Conservation (phyloP, 92 coral and sea anemone species). For the Phenganax subtilis region DNA sequence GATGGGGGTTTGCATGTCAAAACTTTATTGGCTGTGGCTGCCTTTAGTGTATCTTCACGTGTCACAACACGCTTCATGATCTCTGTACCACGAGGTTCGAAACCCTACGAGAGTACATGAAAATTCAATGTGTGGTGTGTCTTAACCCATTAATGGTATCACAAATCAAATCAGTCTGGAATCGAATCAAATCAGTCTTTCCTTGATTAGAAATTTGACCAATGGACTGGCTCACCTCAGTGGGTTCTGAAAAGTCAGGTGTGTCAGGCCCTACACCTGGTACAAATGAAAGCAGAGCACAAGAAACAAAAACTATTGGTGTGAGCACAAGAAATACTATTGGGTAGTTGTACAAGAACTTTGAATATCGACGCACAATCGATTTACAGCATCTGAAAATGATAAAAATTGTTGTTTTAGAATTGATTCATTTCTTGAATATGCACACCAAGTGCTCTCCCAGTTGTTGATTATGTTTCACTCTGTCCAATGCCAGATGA, state of each 20-base stretch:
- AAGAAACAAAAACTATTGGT: slow-evolving; percentile 13
- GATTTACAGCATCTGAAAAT: slow-evolving; percentile 18
- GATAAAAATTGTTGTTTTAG: background rate
- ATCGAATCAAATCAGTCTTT: too few species aligned
- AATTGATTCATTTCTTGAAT: too few species aligned
- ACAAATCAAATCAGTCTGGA: too few species aligned
- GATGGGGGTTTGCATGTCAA: background rate
- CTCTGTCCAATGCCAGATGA: too few species aligned
- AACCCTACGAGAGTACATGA: slow-evolving; percentile 54
- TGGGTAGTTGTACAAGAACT: slow-evolving; percentile 15
- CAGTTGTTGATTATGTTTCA: too few species aligned
- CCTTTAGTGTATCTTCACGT: slow-evolving; percentile 1
- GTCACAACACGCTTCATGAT: slow-evolving; percentile 62
- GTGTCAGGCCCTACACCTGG: slow-evolving; percentile 10
- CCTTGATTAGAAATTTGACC: background rate
- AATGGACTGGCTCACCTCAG: slow-evolving; percentile 6
- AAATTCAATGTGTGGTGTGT: background rate
- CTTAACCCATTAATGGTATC: too few species aligned
- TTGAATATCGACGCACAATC: slow-evolving; percentile 15
- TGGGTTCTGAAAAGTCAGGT: slow-evolving; percentile 31
- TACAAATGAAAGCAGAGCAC: slow-evolving; percentile 23
- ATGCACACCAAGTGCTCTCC: too few species aligned
- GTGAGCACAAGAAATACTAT: slow-evolving; percentile 18
- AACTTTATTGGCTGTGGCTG: background rate
- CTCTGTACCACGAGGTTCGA: slow-evolving; percentile 85